Conservation (phyloP, 2,113 vertebrate species). For the Zeus faber region DNA sequence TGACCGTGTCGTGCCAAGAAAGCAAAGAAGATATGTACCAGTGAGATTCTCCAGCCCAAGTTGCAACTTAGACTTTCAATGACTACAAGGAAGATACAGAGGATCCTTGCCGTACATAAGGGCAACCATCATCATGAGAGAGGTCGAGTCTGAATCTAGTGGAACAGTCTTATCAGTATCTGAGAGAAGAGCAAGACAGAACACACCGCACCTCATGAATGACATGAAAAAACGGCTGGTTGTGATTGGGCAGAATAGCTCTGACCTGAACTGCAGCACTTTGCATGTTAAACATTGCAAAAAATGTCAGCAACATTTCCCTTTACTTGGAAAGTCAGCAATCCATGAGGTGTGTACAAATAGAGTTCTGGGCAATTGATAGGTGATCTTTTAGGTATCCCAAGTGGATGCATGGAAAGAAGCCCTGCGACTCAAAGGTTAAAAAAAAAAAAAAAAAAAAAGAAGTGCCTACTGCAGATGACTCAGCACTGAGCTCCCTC, state of each 20-base stretch:
- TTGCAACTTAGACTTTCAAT: conserved; percentile 47
- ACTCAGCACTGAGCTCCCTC: conserved; percentile 40
- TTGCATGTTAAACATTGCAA: conserved; percentile 35
- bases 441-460: conserved; percentile 63
- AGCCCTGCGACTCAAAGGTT: too few relatives aligned
- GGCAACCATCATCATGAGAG: conserved; percentile 11
- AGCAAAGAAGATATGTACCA: conserved; percentile 23
- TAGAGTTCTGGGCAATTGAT: conserved; percentile 22
- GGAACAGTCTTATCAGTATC: conserved; percentile 4
- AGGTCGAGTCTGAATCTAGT: conserved; percentile 11
- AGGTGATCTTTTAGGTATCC: conserved; percentile 43
- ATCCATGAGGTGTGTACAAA: conserved; percentile 20
- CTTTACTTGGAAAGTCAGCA: conserved; percentile 65
- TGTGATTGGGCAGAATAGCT: conserved; percentile 15
- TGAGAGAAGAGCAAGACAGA: too few relatives aligned
- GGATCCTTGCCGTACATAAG: conserved; percentile 21
- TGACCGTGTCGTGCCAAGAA: conserved; percentile 46
- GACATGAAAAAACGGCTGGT: conserved; percentile 30
- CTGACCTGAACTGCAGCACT: conserved; percentile 55
- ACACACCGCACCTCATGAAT: conserved; percentile 31
- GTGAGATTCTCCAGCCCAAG: conserved; percentile 47
- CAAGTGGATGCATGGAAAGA: conserved; percentile 40
- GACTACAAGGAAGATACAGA: conserved; percentile 22
- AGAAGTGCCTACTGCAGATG: conserved; percentile 77
- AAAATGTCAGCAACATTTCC: conserved; percentile 65